These are phyloP conservation scores for Brachirus orientalis DNA, from an alignment of 2,113 vertebrate genomes.

Conservation along the genomic window DNA sequence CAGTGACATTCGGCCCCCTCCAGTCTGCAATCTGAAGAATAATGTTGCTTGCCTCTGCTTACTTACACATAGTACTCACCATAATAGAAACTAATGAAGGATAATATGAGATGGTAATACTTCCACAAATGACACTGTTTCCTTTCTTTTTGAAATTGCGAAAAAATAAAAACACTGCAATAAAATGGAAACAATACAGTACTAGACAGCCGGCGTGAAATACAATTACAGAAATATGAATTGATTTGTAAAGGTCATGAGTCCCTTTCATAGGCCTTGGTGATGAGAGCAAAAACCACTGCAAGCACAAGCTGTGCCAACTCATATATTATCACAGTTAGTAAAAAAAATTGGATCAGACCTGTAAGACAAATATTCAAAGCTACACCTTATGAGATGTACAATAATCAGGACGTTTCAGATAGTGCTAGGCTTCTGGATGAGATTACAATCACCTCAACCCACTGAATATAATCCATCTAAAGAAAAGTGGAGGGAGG, in stretches of 20 bases:
- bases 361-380: conserved; percentile 52
- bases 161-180: conserved; percentile 52
- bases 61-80: conserved; percentile 32
- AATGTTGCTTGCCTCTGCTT: conserved; percentile 37
- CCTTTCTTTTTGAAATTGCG: conserved; percentile 28
- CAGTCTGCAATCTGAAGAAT: conserved; percentile 37
- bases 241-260: conserved; percentile 68
- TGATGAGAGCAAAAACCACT: conserved; percentile 55
- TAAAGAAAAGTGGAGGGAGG: conserved; percentile 12
- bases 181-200: conserved; percentile 45
- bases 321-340: conserved; percentile 70
- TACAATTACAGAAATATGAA: conserved; percentile 71
- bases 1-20: conserved; percentile 33
- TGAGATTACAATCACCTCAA: conserved; percentile 36
- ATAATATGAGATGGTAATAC: conserved; percentile 53
- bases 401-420: conserved; percentile 39
- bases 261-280: conserved; percentile 53
- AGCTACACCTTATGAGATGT: conserved; percentile 50
- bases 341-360: conserved; percentile 55
- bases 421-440: conserved; percentile 16
- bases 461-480: conserved; percentile 23
- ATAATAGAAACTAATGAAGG: conserved; percentile 61
- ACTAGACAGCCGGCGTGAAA: conserved; percentile 55
- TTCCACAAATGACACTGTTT: conserved; percentile 43
- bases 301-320: conserved; percentile 61